Percentiles rank a stretch among this genome's conserved stretches.
These are phyloP conservation scores for Andrena bucephala DNA, from an alignment of 2,888 invertebrate genomes.

Conservation along the genomic window DNA sequence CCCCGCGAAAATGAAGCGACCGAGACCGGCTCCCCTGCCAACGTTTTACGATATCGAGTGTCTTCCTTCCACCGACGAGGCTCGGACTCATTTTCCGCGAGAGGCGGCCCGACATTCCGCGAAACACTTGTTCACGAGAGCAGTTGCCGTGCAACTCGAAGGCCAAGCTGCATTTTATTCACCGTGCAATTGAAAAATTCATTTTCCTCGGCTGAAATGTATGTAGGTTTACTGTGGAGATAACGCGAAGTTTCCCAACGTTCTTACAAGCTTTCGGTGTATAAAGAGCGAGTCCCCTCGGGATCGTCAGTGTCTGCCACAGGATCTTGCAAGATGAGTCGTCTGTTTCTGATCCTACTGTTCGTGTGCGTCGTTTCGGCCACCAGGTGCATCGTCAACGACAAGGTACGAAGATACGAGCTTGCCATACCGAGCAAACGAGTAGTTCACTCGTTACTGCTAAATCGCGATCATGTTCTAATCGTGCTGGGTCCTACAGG, in stretches of 20 bases:
- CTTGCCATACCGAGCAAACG: constrained; percentile 62
- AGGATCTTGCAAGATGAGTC: constrained; percentile 47
- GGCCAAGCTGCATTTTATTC: constrained; percentile 8
- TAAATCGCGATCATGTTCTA: constrained; percentile 70
- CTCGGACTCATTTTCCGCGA: neutral
- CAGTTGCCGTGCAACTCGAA: neutral
- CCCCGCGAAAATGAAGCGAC: constrained; percentile 40
- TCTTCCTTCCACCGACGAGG: neutral
- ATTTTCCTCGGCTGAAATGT: neutral
- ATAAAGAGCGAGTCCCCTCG: neutral
- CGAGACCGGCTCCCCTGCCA: constrained; percentile 4
- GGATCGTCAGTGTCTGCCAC: neutral
- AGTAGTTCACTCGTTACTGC: constrained; percentile 47
- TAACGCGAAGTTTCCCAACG: constrained; percentile 44
- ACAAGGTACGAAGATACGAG: constrained; percentile 73
- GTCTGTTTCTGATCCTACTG: constrained; percentile 54
- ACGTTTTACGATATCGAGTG: neutral
- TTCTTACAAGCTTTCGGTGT: neutral
- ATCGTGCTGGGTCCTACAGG: constrained; percentile 75
- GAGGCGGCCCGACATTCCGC: neutral
- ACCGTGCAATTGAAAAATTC: constrained; percentile 3
- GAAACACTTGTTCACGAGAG: constrained; percentile 13
- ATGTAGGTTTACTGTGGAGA: constrained; percentile 44
- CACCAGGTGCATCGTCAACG: constrained; percentile 65
- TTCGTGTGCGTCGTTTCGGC: constrained; percentile 60